Percentiles rank a stretch among this genome's conserved stretches.
Conservation (phyloP, 2,113 vertebrate species). For the Illadopsis cleaveri region DNA sequence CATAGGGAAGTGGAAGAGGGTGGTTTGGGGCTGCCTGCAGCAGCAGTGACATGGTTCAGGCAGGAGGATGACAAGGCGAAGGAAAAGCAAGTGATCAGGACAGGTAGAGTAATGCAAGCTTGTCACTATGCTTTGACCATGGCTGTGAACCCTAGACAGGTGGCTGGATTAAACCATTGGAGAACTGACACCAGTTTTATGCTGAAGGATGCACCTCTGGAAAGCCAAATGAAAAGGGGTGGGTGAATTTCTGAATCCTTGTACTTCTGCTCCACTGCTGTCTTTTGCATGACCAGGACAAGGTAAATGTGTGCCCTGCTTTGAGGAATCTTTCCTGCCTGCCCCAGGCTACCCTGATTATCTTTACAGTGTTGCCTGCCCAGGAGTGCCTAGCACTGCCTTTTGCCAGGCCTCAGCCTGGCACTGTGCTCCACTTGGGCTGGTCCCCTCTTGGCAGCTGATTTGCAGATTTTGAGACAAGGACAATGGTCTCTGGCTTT, state of each 20-base stretch:
- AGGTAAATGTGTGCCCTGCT: not conserved
- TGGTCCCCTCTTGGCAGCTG: not conserved
- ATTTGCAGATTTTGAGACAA: not conserved
- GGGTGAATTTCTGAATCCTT: not conserved
- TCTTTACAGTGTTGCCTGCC: not conserved
- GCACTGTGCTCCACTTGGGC: not conserved
- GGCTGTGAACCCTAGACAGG: not conserved
- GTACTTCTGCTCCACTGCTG: not conserved
- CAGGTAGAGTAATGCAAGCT: not conserved
- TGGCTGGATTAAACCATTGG: not conserved
- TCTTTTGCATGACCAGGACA: not conserved
- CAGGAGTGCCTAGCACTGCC: fast-evolving
- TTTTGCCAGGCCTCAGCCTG: not conserved
- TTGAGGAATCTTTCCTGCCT: not conserved
- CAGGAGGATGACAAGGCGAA: not conserved
- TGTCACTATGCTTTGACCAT: not conserved
- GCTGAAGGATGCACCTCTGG: not conserved
- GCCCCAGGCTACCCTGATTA: not conserved
- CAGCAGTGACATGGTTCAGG: not conserved
- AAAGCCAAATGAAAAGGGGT: not conserved
- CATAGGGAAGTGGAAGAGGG: not conserved
- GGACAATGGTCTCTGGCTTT: not conserved
- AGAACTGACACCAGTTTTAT: not conserved
- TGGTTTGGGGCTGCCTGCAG: not conserved
- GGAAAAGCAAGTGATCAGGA: not conserved